Evolutionary conservation across 2,888 invertebrate species (phyloP).

Genomic region (Scrobipalpa costella): DNA sequence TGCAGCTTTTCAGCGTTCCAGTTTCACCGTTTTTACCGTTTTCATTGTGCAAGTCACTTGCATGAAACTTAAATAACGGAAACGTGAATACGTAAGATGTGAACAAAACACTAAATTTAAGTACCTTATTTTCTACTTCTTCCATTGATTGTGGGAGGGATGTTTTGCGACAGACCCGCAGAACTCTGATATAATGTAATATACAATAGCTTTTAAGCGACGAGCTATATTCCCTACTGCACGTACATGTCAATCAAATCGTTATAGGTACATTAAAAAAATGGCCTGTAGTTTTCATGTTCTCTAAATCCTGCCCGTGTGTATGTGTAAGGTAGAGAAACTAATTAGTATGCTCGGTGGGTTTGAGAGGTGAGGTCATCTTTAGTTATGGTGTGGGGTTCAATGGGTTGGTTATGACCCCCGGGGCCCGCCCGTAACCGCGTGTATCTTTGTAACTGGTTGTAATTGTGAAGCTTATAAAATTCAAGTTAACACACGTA

Average conservation of each 20-base stretch:
- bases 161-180: too few relatives aligned
- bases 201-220: too few relatives aligned
- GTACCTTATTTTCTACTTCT: too few relatives aligned
- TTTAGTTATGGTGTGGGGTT: conserved; percentile 19
- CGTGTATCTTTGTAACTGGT: not conserved
- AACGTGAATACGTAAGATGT: too few relatives aligned
- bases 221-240: too few relatives aligned
- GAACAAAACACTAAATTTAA: too few relatives aligned
- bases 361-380: conserved; percentile 28
- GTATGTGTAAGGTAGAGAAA: conserved; percentile 13
- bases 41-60: not conserved
- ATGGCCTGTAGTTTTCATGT: not conserved
- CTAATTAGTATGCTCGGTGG: conserved; percentile 29
- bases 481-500: not conserved
- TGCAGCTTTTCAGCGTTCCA: not conserved
- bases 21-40: not conserved
- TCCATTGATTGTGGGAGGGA: too few relatives aligned
- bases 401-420: conserved; percentile 15
- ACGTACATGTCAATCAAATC: too few relatives aligned
- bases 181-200: too few relatives aligned
- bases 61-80: too few relatives aligned
- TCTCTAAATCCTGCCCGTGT: not conserved
- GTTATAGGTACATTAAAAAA: not conserved
- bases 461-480: not conserved
- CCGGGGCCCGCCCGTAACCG: not conserved